Base-by-base conservation (phyloP, 1,140 invertebrate genomes). In the Nasonia giraulti region DNA sequence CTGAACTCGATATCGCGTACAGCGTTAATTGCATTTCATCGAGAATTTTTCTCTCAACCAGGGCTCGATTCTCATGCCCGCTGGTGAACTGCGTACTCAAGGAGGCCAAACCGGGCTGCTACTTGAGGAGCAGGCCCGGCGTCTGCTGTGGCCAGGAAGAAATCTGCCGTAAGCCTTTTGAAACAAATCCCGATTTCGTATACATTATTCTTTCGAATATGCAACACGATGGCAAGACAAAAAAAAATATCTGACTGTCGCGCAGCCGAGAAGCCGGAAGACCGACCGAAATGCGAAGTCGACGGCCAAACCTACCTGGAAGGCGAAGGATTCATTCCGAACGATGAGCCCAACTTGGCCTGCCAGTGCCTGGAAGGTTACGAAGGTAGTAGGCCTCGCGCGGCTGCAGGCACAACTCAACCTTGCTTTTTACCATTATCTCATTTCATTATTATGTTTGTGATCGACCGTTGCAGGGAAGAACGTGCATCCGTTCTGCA, bases 101-200 rank as follows among this genome's bases (percentile, higher is more conserved):
- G 7, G 0, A 44, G 14, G 20, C 23, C 0, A 37, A 12, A 0
- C 40, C 77, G 20, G 85, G 81, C 17, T 91, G 91, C 80, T 90
- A 87, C 27, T 0, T 0, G 7, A 87, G 10, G 74, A 0, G 81
- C 2, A 71, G 14, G 0, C 27, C 47, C 10, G n/a, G n/a, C 7
- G 0, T 33, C 0, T 91, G 91, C 47, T 91, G 91, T 77, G 47
- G 79, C 0, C 66, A 14, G 12, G n/a, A 79, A n/a, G 8, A 74
- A 73, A 71, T 89, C 27, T 91, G 91, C 73, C 87, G 91, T 91
- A 79, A 90, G 89, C 89, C n/a, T n/a, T n/a, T n/a, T n/a, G n/a
- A n/a, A n/a, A n/a, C 17, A 71, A 31, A 14, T 44, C 2, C 20
- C 55, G 31, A 3, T 2, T 7, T 44, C 40, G 40, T 8, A 10